Base-by-base conservation (phyloP, 92 coral and sea anemone genomes). In the Bergia puertoricense region DNA sequence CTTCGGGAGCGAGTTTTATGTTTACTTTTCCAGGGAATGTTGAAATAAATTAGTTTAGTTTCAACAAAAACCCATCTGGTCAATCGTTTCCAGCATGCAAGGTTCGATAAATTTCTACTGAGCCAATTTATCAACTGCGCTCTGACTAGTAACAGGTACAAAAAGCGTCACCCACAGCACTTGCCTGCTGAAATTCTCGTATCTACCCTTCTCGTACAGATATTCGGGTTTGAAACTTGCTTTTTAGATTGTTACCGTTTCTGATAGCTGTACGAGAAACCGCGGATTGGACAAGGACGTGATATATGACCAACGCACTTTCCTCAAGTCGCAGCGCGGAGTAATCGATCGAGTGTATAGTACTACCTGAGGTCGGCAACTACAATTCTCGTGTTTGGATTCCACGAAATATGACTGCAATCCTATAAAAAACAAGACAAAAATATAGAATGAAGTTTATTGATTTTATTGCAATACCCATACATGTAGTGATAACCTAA, bases 291-390 rank as follows among this genome's bases (percentile, higher is more conserved):
- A 13, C 59, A 11, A 62, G 2, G 23, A 76, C 23, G 79, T 22
- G 11, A 76, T 16, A 43, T 39, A n/a, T 16, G 46, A 76, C 79
- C 79, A 42, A n/a, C 9, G 36, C 3, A 42, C 4, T 7, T 43
- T 76, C 23, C n/a, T 18, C 30, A 22, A 42, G 44, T 41, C 22
- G 36, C 30, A 76, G 23, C 79, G 30, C 69, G 69, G 79, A 16
- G 38, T 76, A 76, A 42, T 76, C n/a, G 23, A 51, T 42, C 0
- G 50, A 42, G 13, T 16, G 56, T 2, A n/a, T n/a, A n/a, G 16
- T 69, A 82, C 56, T 72, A 84, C 69, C 87, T 84, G 41, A 84
- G 87, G 48, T 84, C 87, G 62, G 48, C 87, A 14, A 84, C 78
- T 45, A 30, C n/a, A 46, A 84, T 50, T 84, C 77, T 71, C 44